phyloP scores from a whole-genome alignment of 2,113 vertebrate species.

The Agelaius tricolor region DNA sequence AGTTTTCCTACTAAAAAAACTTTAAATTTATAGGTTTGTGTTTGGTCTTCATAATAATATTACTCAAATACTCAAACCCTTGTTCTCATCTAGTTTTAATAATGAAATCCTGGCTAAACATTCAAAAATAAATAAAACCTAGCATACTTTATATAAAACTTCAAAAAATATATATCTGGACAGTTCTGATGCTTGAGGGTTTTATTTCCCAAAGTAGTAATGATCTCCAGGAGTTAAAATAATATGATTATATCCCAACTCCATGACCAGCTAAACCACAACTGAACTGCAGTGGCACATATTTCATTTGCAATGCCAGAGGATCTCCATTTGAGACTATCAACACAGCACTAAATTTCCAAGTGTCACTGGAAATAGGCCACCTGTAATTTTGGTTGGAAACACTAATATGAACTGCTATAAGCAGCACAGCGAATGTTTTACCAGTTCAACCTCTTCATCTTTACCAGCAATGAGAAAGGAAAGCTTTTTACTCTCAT shows the following conservation, averaged over 20 bases:
- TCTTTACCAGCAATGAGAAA: constrained; percentile 32
- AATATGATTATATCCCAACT: constrained; percentile 74
- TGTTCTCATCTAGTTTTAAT: constrained; percentile 51
- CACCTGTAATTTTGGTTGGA: constrained; percentile 60
- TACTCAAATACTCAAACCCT: constrained; percentile 48
- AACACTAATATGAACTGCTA: not conserved
- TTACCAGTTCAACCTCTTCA: constrained; percentile 43
- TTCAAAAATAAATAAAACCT: constrained; percentile 53
- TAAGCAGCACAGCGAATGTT: constrained; percentile 39
- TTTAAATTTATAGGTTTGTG: constrained; percentile 43
- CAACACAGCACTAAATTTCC: constrained; percentile 73
- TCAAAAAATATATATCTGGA: constrained; percentile 59
- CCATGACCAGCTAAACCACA: constrained; percentile 72
- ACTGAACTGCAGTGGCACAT: constrained; percentile 57
- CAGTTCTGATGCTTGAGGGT: constrained; percentile 53
- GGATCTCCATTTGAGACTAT: constrained; percentile 72
- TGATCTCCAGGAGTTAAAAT: constrained; percentile 76
- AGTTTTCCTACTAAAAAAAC: constrained; percentile 14
- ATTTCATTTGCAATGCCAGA: constrained; percentile 69
- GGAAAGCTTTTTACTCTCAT: not conserved
- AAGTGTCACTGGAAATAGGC: constrained; percentile 68
- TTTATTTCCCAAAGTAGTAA: constrained; percentile 70
- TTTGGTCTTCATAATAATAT: constrained; percentile 58
- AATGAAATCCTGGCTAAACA: constrained; percentile 52
- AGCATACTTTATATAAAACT: constrained; percentile 57